Evolutionary conservation across 2,797 vertebrate species (phyloP).

Genomic region (Lacerta viridis): DNA sequence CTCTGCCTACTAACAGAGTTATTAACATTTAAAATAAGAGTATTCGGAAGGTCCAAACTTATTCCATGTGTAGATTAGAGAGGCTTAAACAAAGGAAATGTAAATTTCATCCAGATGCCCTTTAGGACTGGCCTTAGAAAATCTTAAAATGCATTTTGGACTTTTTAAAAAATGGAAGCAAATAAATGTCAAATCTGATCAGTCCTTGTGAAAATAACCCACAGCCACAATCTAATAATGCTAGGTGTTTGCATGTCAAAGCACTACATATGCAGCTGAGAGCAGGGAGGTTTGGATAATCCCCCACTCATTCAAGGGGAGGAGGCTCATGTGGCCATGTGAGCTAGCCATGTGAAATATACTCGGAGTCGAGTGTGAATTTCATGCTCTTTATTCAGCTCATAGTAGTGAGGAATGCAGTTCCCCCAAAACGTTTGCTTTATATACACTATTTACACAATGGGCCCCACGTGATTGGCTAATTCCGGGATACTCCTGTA

Average conservation of each 20-base stretch:
- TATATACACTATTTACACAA: no score
- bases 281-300: not conserved
- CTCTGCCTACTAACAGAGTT: conserved; percentile 1
- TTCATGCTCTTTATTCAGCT: no score
- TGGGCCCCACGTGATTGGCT: no score
- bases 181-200: conserved; percentile 11
- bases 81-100: conserved; percentile 20
- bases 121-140: conserved; percentile 18
- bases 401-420: no score
- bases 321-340: not conserved
- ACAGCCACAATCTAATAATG: not conserved
- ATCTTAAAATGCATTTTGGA: not conserved
- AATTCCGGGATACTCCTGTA: no score
- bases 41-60: not conserved
- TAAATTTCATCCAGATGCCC: conserved; percentile 2
- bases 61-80: not conserved
- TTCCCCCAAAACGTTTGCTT: no score
- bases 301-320: no score
- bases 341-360: no score
- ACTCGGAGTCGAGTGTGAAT: no score
- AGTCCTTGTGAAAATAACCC: not conserved
- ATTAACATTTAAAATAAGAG: conserved; percentile 37
- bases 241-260: not conserved
- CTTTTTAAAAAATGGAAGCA: not conserved
- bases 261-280: not conserved